Base-by-base conservation (phyloP, 2,888 invertebrate genomes). In the Nysson spinosus region DNA sequence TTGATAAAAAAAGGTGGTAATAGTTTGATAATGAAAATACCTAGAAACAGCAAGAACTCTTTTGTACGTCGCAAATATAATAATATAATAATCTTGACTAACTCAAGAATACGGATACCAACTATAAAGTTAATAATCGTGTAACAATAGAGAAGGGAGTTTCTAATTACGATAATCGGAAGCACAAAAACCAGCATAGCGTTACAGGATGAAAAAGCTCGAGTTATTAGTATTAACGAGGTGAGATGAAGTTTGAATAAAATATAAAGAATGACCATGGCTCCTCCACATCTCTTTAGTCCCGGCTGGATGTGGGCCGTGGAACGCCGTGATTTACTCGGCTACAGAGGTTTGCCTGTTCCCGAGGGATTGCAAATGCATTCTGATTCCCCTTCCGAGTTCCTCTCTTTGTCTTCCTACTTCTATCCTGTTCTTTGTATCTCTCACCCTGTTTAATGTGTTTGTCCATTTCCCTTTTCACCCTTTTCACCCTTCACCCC, bases 231-330 rank as follows among this genome's bases (percentile, higher is more conserved):
- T 47, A 55, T 44, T 39, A 34, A 43, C 28, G 16, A 43, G 51
- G 35, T 51, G 72, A 75, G 77, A 78, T 77, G 81, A 75, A 75
- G 70, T 72, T 68, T 76, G 79, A 82, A 82, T 81, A 81, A 81
- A 80, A 75, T 72, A 82, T 77, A 77, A 77, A 72, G 73, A 68
- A 73, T 73, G 70, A 57, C 69, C 66, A 19, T 37, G 47, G 50
- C 42, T n/a, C n/a, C n/a, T n/a, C n/a, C n/a, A n/a, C n/a, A 28
- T 37, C 43, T 19, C 46, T 62, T 52, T 24, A 37, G 44, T 14
- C 46, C 52, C 58, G 62, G 11, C 58, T 55, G 69, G 58, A 61
- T 40, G 37, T 22, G 43, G 47, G 9, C 32, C 62, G 60, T 52
- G 47, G 60, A 67, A 40, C 62, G 43, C 51, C 65, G 68, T 80